A percentile compares a stretch with the other conserved stretches of the same genome.
Conservation (phyloP, 2,888 invertebrate species). For the Marronus borbonicus region DNA sequence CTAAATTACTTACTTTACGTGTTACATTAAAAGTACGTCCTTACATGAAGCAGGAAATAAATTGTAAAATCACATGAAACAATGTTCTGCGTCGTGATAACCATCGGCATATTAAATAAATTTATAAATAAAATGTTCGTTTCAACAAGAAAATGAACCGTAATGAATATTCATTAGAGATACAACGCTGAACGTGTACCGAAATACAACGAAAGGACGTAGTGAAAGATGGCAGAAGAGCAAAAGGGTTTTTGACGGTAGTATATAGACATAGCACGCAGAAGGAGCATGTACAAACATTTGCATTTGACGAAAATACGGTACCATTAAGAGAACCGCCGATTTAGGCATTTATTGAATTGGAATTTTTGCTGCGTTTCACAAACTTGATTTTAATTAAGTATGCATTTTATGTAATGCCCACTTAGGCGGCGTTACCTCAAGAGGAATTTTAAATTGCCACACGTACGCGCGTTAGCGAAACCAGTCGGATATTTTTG, state of each 20-base stretch:
- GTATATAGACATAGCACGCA: neutral
- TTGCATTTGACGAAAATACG: slow-evolving; percentile 33
- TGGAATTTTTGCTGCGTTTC: slow-evolving; percentile 29
- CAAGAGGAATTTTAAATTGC: neutral
- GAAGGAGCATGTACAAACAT: slow-evolving; percentile 28
- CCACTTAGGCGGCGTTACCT: neutral
- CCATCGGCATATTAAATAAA: slow-evolving; percentile 32
- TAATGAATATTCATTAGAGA: slow-evolving; percentile 43
- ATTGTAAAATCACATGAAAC: slow-evolving; percentile 26
- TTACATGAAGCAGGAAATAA: slow-evolving; percentile 19
- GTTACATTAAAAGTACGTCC: neutral
- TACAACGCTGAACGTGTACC: slow-evolving; percentile 11
- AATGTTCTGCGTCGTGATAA: slow-evolving; percentile 23
- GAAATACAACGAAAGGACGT: slow-evolving; percentile 13
- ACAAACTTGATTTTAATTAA: slow-evolving; percentile 24
- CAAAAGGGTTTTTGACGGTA: neutral
- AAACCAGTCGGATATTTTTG: neutral
- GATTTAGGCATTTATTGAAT: slow-evolving; percentile 33
- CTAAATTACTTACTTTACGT: neutral
- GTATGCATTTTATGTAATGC: slow-evolving; percentile 26
- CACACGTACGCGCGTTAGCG: neutral
- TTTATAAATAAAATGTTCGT: slow-evolving; percentile 34
- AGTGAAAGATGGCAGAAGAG: slow-evolving; percentile 17
- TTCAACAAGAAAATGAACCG: slow-evolving; percentile 33
- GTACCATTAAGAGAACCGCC: slow-evolving; percentile 28